Percentiles rank a stretch among this genome's conserved stretches.
These are phyloP conservation scores for Atethmia centrago DNA, from an alignment of 2,888 invertebrate species.

Conservation along the genomic window DNA sequence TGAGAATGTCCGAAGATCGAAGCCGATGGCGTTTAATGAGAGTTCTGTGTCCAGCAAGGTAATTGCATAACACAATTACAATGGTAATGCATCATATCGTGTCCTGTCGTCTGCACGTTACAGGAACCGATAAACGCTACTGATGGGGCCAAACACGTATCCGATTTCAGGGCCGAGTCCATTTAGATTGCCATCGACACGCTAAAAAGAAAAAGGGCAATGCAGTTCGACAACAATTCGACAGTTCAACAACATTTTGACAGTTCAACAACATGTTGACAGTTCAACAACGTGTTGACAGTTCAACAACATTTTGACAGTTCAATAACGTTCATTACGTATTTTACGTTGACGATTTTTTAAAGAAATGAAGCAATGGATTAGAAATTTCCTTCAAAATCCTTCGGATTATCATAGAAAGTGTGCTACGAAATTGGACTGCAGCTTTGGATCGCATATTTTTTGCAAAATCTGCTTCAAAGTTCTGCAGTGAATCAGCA, in stretches of 20 bases:
- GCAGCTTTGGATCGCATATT: neutral
- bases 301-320: slow-evolving; percentile 1
- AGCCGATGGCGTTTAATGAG: neutral
- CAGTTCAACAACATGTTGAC: neutral
- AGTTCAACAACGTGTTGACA: no score
- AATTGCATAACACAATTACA: neutral
- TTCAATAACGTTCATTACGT: neutral
- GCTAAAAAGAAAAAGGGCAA: neutral
- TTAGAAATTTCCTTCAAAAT: no score
- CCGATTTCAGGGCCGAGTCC: neutral
- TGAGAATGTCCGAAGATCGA: neutral
- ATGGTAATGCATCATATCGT: neutral
- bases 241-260: slow-evolving; percentile 1
- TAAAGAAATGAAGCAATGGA: neutral
- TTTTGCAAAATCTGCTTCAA: slow-evolving; percentile 12
- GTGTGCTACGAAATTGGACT: neutral
- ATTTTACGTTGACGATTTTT: neutral
- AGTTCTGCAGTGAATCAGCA: slow-evolving; percentile 32
- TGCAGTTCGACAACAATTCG: no score
- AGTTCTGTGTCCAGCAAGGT: neutral
- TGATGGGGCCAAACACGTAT: neutral
- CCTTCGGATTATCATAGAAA: neutral
- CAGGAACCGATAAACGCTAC: neutral
- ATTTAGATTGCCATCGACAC: neutral
- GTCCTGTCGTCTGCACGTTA: neutral